Evolutionary conservation across 2,888 invertebrate genomes (phyloP).

Genomic region (Tipula confusa): DNA sequence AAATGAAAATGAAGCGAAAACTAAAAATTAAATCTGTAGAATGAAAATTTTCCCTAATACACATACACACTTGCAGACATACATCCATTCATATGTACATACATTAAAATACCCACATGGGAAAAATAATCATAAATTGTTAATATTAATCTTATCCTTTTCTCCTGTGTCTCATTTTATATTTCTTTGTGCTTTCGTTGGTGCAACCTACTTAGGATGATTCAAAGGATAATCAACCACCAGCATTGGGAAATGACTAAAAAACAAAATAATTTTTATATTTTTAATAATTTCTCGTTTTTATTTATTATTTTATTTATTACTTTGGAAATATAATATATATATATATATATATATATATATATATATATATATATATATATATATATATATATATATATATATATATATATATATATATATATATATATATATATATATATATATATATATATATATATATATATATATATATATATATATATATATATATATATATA

Average conservation of each 20-base stretch:
- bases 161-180: not conserved
- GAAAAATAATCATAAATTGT: conserved; percentile 20
- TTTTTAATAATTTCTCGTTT: not conserved
- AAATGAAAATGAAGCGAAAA: not conserved
- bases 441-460: too few species aligned
- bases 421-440: too few species aligned
- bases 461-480: too few species aligned
- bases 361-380: too few species aligned
- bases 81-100: too few species aligned
- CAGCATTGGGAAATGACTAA: not conserved
- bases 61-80: too few species aligned
- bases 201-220: not conserved
- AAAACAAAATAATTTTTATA: not conserved
- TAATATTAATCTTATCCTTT: conserved; percentile 20
- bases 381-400: too few species aligned
- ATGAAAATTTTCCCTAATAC: not conserved
- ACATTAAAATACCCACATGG: conserved; percentile 3
- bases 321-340: not conserved
- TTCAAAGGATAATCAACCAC: not conserved
- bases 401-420: too few species aligned
- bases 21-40: not conserved
- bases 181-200: not conserved
- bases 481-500: too few species aligned
- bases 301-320: not conserved
- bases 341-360: too few species aligned